Conservation (phyloP, 2,888 invertebrate genomes). For the Clistopyga incitator region DNA sequence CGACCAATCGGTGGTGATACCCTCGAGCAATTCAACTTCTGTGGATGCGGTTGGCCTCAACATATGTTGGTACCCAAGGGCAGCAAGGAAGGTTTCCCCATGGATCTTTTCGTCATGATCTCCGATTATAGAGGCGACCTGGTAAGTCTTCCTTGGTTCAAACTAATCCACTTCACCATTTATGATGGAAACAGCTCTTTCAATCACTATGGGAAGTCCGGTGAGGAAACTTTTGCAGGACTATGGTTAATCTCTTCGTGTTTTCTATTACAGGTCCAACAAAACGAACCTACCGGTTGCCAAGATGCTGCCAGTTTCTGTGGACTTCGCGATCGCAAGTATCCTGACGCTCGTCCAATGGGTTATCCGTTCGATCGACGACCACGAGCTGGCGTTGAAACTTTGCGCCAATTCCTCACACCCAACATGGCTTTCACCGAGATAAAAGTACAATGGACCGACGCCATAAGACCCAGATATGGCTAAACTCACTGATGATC, state of each 20-base stretch:
- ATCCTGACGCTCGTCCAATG: conserved; percentile 93
- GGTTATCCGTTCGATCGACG: conserved; percentile 93
- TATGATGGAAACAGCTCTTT: not conserved
- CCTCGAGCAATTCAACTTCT: conserved; percentile 89
- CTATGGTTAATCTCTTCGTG: not conserved
- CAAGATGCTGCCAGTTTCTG: conserved; percentile 92
- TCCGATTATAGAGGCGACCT: conserved; percentile 89
- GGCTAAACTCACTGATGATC: conserved; percentile 33
- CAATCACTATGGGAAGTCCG: not conserved
- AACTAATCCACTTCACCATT: not conserved
- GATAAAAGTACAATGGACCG: conserved; percentile 87
- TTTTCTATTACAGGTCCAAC: conserved; percentile 72
- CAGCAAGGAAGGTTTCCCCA: conserved; percentile 87
- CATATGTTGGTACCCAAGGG: conserved; percentile 93
- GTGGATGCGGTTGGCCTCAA: conserved; percentile 95
- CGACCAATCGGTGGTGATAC: conserved; percentile 87
- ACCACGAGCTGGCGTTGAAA: conserved; percentile 86
- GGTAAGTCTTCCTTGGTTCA: conserved; percentile 83
- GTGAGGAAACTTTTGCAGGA: not conserved
- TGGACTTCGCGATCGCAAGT: conserved; percentile 90
- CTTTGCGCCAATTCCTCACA: conserved; percentile 89
- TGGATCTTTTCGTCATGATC: conserved; percentile 91
- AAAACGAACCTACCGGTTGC: conserved; percentile 83
- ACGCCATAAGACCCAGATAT: conserved; percentile 85
- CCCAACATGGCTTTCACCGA: conserved; percentile 90